Evolutionary conservation across 2,113 vertebrate genomes (phyloP).

Genomic region (Peromyscus leucopus): DNA sequence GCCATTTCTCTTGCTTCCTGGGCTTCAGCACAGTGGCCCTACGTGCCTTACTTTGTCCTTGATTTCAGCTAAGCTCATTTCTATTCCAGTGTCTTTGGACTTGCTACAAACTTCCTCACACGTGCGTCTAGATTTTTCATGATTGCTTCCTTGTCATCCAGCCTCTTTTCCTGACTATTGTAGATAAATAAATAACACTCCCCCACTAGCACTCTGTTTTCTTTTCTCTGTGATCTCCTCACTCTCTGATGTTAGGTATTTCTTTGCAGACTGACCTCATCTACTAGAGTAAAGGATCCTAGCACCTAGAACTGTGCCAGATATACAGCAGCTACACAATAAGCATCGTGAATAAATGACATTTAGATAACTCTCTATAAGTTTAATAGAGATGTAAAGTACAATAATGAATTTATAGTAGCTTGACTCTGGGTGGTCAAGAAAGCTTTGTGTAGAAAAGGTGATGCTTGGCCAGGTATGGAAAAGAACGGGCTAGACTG

Average conservation of each 20-base stretch:
- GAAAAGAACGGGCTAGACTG: not conserved
- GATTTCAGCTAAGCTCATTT: not conserved
- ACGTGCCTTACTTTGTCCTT: not conserved
- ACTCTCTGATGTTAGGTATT: not conserved
- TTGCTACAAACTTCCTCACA: not conserved
- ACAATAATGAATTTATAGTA: not conserved
- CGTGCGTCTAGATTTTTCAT: not conserved
- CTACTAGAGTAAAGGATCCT: not conserved
- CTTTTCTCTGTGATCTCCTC: not conserved
- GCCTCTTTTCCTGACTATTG: not conserved
- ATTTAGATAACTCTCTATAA: not conserved
- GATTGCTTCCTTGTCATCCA: not conserved
- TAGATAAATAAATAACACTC: not conserved
- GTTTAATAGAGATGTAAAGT: conserved; percentile 22
- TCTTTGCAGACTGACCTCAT: not conserved
- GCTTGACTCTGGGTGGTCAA: not conserved
- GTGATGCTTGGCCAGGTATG: not conserved
- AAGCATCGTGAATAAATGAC: not conserved
- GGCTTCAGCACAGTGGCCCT: not conserved
- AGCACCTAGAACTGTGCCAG: not conserved
- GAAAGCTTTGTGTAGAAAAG: not conserved
- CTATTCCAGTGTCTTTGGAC: not conserved
- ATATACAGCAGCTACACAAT: not conserved
- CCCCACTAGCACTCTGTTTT: not conserved
- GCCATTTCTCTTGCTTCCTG: not conserved